phyloP scores from a whole-genome alignment of 2,888 invertebrate genomes.

The Mellilla xanthometata region DNA sequence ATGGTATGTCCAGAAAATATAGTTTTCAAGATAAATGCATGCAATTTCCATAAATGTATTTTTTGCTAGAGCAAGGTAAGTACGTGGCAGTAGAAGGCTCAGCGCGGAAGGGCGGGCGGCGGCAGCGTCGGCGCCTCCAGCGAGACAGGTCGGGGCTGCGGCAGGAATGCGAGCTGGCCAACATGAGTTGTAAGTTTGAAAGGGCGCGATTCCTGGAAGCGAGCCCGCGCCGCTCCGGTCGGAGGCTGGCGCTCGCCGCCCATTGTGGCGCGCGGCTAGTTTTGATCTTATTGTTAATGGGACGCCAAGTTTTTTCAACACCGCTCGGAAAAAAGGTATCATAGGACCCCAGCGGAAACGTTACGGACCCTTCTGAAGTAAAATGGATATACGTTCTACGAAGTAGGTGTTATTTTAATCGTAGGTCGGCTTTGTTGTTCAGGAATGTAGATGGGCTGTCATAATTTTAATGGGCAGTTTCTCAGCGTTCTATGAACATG shows the following conservation, averaged over 20 bases:
- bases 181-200: conserved; percentile 77
- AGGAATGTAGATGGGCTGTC: conserved; percentile 81
- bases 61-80: not conserved
- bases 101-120: conserved; percentile 7
- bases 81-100: not conserved
- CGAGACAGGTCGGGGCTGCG: conserved; percentile 26
- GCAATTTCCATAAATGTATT: no score
- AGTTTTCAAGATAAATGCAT: no score
- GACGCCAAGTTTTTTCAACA: conserved; percentile 79
- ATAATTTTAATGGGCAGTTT: conserved; percentile 79
- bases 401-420: conserved; percentile 82
- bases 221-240: conserved; percentile 54
- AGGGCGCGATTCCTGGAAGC: conserved; percentile 78
- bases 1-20: no score
- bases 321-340: conserved; percentile 76
- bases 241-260: conserved; percentile 76
- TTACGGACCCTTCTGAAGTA: conserved; percentile 79
- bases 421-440: conserved; percentile 77
- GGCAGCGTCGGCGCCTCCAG: conserved; percentile 38
- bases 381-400: conserved; percentile 79
- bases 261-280: conserved; percentile 79
- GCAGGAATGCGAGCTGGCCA: conserved; percentile 71
- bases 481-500: conserved; percentile 63
- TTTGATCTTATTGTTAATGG: conserved; percentile 83
- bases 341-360: conserved; percentile 80